Base-by-base conservation (phyloP, 30 jellyfish, hydroid and myxozoan genomes). In the Morbakka virulenta region DNA sequence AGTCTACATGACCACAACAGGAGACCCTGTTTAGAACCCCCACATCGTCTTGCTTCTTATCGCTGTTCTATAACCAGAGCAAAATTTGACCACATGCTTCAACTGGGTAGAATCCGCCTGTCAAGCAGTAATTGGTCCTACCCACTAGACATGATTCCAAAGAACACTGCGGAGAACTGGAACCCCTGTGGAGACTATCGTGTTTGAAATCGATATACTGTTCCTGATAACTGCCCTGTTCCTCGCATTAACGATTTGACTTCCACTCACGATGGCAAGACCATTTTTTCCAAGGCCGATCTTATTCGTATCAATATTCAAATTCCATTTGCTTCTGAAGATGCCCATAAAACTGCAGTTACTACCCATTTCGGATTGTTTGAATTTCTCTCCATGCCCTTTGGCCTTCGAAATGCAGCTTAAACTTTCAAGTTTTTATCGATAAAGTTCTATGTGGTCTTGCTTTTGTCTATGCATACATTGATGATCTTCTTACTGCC, bases 401-500 rank as follows among this genome's bases (percentile, higher is more conserved):
- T 66, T 35, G 78, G 78, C 28, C 78, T 66, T 13, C 23, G 78
- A 4, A 17, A 66, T 35, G 70, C 70, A 4, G 78, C 78, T 13
- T 29, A 28, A 35, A 66, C 78, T 27, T 66, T 66, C 78, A 66
- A 35, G 21, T 69, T 9, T 27, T 66, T 21, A 66, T 66, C 25
- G 78, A 66, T 4, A 28, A 20, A 22, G 78, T 66, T 13, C 74
- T 29, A 4, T 70, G 21, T 13, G 69, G 69, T 9, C 78, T 66
- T 14, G 13, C 69, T 11, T 66, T 66, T 35, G 23, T 28, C 17
- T 66, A 27, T 66, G 11, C 74, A 9, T 66, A 66, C 22, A 14
- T 28, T 29, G 78, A 66, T 28, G 78, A 66, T 28, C 24, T 66
- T 35, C 78, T 66, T 4, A 22, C 28, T 9, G 69, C 74, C 9